These are phyloP conservation scores for Alloscopus bannaensis DNA, from an alignment of 2,888 invertebrate genomes.

Conservation along the genomic window DNA sequence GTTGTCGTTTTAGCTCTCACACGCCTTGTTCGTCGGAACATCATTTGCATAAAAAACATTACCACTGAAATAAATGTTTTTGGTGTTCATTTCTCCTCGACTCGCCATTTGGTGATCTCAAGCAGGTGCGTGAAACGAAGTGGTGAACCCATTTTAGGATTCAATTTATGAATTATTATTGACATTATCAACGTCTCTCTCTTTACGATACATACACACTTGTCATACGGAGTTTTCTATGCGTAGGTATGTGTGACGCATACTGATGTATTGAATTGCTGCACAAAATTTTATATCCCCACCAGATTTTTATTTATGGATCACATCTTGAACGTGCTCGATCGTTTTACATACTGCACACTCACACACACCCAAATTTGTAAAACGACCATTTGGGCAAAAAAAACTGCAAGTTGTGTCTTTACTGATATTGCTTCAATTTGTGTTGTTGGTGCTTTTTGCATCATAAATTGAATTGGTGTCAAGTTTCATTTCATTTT, in stretches of 20 bases:
- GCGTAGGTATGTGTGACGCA: background rate
- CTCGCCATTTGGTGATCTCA: background rate
- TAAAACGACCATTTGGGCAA: constrained; percentile 8
- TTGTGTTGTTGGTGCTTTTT: background rate
- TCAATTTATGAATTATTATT: constrained; percentile 33
- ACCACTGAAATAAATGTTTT: constrained; percentile 14
- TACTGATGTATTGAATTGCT: background rate
- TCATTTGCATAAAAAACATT: constrained; percentile 23
- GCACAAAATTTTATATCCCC: background rate
- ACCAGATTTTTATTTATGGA: constrained; percentile 7
- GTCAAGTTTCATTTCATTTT: constrained; percentile 48
- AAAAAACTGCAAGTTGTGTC: background rate
- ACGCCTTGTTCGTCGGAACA: constrained; percentile 8
- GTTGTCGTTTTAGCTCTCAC: background rate
- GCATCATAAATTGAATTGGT: constrained; percentile 54
- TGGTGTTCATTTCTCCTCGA: background rate
- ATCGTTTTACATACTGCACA: background rate
- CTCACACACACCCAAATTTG: constrained; percentile 22
- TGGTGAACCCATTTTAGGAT: constrained; percentile 31
- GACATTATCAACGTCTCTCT: constrained; percentile 24
- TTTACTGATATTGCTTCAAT: constrained; percentile 27
- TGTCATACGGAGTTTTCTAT: background rate
- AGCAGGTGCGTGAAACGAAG: constrained; percentile 19
- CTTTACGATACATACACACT: constrained; percentile 1
- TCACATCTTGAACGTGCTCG: background rate